Percentiles rank a stretch among this genome's conserved stretches.
Evolutionary conservation across 2,113 vertebrate genomes (phyloP).

Genomic region (Puntigrus tetrazona): DNA sequence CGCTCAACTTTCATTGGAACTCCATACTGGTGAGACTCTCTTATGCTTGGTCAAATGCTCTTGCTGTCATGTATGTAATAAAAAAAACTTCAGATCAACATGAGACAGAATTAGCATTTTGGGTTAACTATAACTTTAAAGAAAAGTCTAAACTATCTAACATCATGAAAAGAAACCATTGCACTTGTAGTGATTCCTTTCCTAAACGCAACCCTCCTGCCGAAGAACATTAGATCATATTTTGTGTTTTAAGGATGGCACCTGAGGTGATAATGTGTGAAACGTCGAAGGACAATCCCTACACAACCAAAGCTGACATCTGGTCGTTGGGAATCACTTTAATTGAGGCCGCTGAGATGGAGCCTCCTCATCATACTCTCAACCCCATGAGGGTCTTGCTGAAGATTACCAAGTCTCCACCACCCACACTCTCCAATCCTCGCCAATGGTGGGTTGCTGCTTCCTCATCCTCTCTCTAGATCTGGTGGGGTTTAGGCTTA

Average conservation of each 20-base stretch:
- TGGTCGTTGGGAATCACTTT: constrained; percentile 79
- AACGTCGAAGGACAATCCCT: constrained; percentile 73
- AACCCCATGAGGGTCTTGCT: constrained; percentile 76
- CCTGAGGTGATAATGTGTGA: constrained; percentile 77
- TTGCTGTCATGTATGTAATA: neutral
- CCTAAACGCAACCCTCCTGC: neutral
- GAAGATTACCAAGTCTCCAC: constrained; percentile 71
- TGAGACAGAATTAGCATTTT: neutral
- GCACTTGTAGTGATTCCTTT: neutral
- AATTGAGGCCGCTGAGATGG: constrained; percentile 75
- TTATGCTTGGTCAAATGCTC: neutral
- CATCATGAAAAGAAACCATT: neutral
- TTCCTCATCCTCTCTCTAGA: neutral
- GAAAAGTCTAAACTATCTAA: too few species aligned
- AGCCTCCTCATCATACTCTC: constrained; percentile 75
- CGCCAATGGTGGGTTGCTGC: constrained; percentile 62
- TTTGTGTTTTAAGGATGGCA: constrained; percentile 71
- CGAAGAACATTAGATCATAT: neutral
- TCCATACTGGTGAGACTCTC: constrained; percentile 70
- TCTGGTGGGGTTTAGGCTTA: neutral
- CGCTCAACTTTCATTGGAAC: constrained; percentile 74
- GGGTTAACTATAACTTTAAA: neutral
- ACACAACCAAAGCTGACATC: constrained; percentile 72
- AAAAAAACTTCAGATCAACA: neutral
- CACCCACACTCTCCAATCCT: constrained; percentile 66